Evolutionary conservation across 1,140 invertebrate genomes (phyloP).

Genomic region (Spodoptera frugiperda): DNA sequence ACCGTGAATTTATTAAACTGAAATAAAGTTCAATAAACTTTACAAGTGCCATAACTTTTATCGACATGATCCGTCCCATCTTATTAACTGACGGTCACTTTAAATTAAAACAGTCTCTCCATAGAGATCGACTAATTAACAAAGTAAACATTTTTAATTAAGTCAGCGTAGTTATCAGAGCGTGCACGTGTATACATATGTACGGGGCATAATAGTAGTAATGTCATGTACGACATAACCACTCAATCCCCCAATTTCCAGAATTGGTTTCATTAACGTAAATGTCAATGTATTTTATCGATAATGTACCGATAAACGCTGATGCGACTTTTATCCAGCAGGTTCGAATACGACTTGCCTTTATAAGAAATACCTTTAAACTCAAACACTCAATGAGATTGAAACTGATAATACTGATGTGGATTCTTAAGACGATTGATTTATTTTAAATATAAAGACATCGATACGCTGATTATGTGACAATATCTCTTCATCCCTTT

Average conservation of each 20-base stretch:
- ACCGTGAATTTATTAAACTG: not conserved
- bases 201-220: constrained; percentile 19
- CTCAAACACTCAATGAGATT: constrained; percentile 60
- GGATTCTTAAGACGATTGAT: constrained; percentile 66
- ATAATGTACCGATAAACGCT: constrained; percentile 58
- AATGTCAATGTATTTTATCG: constrained; percentile 58
- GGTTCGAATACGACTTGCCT: constrained; percentile 52
- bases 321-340: constrained; percentile 56
- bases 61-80: constrained; percentile 6
- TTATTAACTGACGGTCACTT: constrained; percentile 9
- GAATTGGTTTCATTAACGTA: constrained; percentile 52
- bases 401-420: constrained; percentile 57
- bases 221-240: constrained; percentile 48
- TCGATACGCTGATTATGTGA: constrained; percentile 61
- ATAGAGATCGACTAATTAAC: constrained; percentile 22
- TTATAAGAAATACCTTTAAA: constrained; percentile 62
- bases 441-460: constrained; percentile 63
- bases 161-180: constrained; percentile 1
- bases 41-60: constrained; percentile 7
- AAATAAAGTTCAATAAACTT: not conserved
- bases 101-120: constrained; percentile 19
- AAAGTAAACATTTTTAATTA: constrained; percentile 29
- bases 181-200: constrained; percentile 27
- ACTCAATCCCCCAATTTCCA: constrained; percentile 42
- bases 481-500: constrained; percentile 47